A percentile compares a stretch with the other conserved stretches of the same genome.
Conservation (phyloP, 1,140 invertebrate species). For the Drosophila sulfurigaster region DNA sequence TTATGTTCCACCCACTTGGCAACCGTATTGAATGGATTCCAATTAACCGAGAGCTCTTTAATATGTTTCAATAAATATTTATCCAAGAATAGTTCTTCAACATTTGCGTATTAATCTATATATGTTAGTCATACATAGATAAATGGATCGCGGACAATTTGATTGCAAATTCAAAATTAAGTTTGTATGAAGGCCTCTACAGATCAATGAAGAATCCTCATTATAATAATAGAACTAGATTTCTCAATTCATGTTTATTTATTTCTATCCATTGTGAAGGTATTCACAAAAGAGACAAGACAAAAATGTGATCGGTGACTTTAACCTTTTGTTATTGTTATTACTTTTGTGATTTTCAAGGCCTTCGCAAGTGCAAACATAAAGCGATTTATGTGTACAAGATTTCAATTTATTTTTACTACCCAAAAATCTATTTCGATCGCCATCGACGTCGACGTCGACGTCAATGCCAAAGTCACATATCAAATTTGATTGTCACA, state of each 20-base stretch:
- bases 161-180: neutral
- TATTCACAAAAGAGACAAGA: too few relatives aligned
- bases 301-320: neutral
- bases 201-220: neutral
- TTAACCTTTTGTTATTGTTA: slow-evolving; percentile 14
- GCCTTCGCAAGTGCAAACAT: slow-evolving; percentile 16
- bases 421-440: slow-evolving; percentile 70
- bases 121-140: neutral
- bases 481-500: slow-evolving; percentile 70
- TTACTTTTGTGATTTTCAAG: slow-evolving; percentile 9
- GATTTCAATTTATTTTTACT: slow-evolving; percentile 59
- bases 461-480: slow-evolving; percentile 80
- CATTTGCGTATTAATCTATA: neutral
- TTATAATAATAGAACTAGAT: slow-evolving; percentile 5
- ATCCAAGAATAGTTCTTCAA: neutral
- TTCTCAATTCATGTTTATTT: slow-evolving; percentile 3
- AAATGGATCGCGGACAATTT: neutral
- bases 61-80: slow-evolving; percentile 11
- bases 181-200: neutral
- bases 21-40: neutral
- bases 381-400: slow-evolving; percentile 49
- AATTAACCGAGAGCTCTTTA: slow-evolving; percentile 2
- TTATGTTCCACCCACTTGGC: slow-evolving; percentile 5
- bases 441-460: slow-evolving; percentile 46
- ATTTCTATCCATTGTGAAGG: neutral